Evolutionary conservation across 2,888 invertebrate species (phyloP), one percentile per base, ranked within the genome.

Genomic region (Epinotia brunnichana): DNA sequence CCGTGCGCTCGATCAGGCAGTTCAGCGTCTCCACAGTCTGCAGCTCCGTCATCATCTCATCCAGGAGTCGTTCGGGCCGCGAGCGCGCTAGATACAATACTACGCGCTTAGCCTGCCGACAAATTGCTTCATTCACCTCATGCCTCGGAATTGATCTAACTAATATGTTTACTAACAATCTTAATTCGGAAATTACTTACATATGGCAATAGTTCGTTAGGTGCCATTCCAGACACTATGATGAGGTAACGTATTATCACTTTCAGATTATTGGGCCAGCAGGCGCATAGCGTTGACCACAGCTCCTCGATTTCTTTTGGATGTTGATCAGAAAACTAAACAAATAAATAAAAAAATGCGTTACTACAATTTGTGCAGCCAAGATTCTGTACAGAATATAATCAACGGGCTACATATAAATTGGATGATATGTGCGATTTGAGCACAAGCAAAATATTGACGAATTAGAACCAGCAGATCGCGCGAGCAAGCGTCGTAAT

Each of bases 221-320:
- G 99, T n/a, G 99, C 98, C 96, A 99, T 97, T 70, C 99, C 98
- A 15, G 98, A 98, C 74, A 99, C 96, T 80, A 99, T 99, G 82
- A 99, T 96, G 76, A 99, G 95, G 91, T 99, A 99, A 24, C 99
- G 95, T 76, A 99, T 96, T 82, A 99, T 98, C 69, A 99, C 98
- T 90, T 98, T 97, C 77, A 99, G 95, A 93, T 99, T 99, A 87
- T 98, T 98, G 0, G 99, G 98, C 97, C 99, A 99, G 82, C 97
- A 98, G 54, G 97, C 96, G 82, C 99, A 99, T 74, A 99, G 92
- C 0, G 98, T 98, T 51, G 98, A 97, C 99, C 99, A 99, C 51
- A 99, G 94, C 85, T 98, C 97, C 88, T 99, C 99, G 66, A 99
- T 96, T 89, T 99, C 99, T 82, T 97, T 97, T 0, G 98, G 97